These are phyloP conservation scores for Ophthalmolycus amberensis DNA, from an alignment of 2,113 vertebrate genomes.

Conservation along the genomic window DNA sequence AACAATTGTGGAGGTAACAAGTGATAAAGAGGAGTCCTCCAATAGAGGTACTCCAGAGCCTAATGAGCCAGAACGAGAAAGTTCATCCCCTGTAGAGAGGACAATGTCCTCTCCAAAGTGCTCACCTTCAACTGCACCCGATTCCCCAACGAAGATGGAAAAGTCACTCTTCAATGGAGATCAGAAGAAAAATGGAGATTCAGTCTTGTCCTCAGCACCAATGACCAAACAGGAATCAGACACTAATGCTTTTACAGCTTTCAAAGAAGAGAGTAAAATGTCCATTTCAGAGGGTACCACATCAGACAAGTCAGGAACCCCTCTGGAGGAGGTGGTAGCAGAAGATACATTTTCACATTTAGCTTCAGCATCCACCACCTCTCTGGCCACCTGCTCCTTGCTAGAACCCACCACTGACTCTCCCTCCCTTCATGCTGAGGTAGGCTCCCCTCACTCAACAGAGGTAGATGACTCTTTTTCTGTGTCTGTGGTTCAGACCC, in stretches of 20 bases:
- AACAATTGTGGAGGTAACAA: conserved; percentile 89
- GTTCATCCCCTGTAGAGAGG: conserved; percentile 86
- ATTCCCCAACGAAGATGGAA: conserved; percentile 79
- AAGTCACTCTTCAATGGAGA: conserved; percentile 72
- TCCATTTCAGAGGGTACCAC: conserved; percentile 97
- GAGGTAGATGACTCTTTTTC: conserved; percentile 98
- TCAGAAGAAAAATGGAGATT: conserved; percentile 79
- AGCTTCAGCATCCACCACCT: conserved; percentile 95
- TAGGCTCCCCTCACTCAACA: conserved; percentile 96
- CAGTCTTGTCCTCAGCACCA: conserved; percentile 64
- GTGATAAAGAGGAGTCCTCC: conserved; percentile 88
- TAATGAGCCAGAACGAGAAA: conserved; percentile 87
- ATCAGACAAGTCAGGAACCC: conserved; percentile 95
- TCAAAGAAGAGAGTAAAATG: conserved; percentile 98
- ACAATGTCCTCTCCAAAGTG: conserved; percentile 85
- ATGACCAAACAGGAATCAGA: conserved; percentile 84
- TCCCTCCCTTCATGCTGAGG: conserved; percentile 94
- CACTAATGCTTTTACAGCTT: conserved; percentile 83
- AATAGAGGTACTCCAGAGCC: conserved; percentile 88
- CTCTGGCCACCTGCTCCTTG: conserved; percentile 94
- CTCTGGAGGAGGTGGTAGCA: conserved; percentile 92
- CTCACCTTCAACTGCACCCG: conserved; percentile 82
- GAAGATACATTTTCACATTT: conserved; percentile 97
- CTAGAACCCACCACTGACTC: conserved; percentile 96
- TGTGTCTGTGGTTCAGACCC: conserved; percentile 95